Evolutionary conservation across 2,797 vertebrate genomes (phyloP).

Genomic region (Manis javanica): DNA sequence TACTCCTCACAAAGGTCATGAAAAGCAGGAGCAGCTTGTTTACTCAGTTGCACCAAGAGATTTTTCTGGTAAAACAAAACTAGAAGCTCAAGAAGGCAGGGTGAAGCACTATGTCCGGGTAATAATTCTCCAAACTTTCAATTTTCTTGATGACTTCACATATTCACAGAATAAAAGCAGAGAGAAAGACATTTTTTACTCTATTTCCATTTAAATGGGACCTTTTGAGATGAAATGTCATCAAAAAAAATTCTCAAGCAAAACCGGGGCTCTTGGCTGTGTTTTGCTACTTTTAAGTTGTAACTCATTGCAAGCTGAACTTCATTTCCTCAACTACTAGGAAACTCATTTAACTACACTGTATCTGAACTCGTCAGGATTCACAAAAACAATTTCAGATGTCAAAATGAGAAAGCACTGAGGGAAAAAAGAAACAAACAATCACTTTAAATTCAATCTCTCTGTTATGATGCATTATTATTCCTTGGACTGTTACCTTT

Average conservation of each 20-base stretch:
- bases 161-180: neutral
- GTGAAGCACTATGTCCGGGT: neutral
- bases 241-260: neutral
- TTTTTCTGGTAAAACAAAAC: neutral
- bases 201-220: conserved; percentile 26
- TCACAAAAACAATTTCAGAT: conserved; percentile 80
- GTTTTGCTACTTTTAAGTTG: conserved; percentile 48
- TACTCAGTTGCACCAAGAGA: neutral
- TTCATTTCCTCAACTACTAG: conserved; percentile 62
- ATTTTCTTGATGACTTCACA: neutral
- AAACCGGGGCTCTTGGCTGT: neutral
- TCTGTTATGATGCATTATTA: conserved; percentile 62
- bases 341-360: conserved; percentile 78
- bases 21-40: neutral
- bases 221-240: neutral
- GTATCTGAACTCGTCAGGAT: conserved; percentile 66
- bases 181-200: neutral
- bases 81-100: neutral
- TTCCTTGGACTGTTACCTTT: conserved; percentile 44
- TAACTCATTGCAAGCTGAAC: conserved; percentile 53
- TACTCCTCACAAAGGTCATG: neutral
- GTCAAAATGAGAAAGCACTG: conserved; percentile 80
- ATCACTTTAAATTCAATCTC: neutral
- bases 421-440: neutral
- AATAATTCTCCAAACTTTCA: neutral